Evolutionary conservation across 1,140 invertebrate genomes (phyloP), one percentile per base, ranked within the genome.

Genomic region (Ostrea denselamellosa): DNA sequence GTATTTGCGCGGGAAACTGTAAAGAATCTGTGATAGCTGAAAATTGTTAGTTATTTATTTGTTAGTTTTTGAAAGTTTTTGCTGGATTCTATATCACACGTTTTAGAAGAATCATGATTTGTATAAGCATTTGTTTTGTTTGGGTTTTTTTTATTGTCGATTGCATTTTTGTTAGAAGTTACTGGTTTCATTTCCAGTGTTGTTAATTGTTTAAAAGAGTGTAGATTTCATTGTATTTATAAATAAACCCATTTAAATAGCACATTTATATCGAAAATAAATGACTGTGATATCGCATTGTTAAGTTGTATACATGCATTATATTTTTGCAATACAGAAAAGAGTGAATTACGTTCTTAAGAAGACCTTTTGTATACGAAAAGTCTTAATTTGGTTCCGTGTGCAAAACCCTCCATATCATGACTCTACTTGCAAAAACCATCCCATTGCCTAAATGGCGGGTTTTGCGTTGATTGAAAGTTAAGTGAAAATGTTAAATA

Each of bases 31-130:
- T 34, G 68, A 77, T 77, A 77, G 68, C 28, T 77, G 68, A 77
- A 77, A 77, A 34, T 77, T 77, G 68, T 77, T 77, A 77, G 68
- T 77, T 25, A 71, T 71, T 71, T 71, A 71, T 71, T 71, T 62
- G 68, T 44, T 71, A 77, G 68, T 28, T 28, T 77, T 77, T 77
- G 68, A 77, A 77, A 22, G 68, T 28, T 28, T 28, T 77, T 77
- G 68, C 28, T 77, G 68, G 68, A 77, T 34, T 77, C 12, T 34
- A 34, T 77, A 77, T 71, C 28, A 25, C 68, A 77, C 25, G 22
- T 28, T 77, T 14, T 77, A 77, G 68, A 34, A 77, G 8, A 22
- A 25, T 9, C 22, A 2, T 28, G 65, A 71, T 25, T 71, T 22
- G 65, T 71, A 71, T 71, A 77, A 77, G 68, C 68, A 44, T 34